Conservation (phyloP, 2,113 vertebrate species). For the Gasterosteus aculeatus region DNA sequence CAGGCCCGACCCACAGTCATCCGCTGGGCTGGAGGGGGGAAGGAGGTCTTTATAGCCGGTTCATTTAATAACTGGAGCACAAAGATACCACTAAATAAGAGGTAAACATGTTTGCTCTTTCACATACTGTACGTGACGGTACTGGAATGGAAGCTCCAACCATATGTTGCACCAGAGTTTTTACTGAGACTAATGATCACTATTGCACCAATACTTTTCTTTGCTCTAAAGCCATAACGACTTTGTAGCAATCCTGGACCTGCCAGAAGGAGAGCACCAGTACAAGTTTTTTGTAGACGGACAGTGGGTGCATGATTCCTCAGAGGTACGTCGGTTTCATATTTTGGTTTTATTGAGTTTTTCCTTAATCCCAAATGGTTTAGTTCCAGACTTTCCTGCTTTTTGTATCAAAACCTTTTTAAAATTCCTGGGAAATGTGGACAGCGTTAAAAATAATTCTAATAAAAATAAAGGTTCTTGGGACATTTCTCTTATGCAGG, state of each 20-base stretch:
- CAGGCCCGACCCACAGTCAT: conserved; percentile 97
- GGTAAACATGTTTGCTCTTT: conserved; percentile 72
- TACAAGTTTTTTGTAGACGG: conserved; percentile 99
- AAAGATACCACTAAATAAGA: conserved; percentile 98
- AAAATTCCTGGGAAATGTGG: not conserved
- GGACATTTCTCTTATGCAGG: conserved; percentile 77
- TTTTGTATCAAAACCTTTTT: not conserved
- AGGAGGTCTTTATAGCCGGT: conserved; percentile 94
- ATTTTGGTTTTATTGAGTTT: not conserved
- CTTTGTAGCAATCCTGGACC: conserved; percentile 96
- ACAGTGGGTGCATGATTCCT: conserved; percentile 95
- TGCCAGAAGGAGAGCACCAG: conserved; percentile 97
- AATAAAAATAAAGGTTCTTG: not conserved
- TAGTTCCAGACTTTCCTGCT: not conserved
- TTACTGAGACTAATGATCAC: not conserved
- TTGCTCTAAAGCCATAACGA: conserved; percentile 89
- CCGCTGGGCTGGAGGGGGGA: conserved; percentile 95
- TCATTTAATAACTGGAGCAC: conserved; percentile 97
- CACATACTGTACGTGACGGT: not conserved
- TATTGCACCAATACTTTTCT: not conserved
- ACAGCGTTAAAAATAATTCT: not conserved
- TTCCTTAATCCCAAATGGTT: not conserved
- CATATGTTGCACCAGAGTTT: not conserved
- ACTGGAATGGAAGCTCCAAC: not conserved
- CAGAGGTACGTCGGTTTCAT: conserved; percentile 86